Percentiles rank a stretch among this genome's conserved stretches.
Conservation (phyloP, 2,888 invertebrate species). For the Muscina levida region DNA sequence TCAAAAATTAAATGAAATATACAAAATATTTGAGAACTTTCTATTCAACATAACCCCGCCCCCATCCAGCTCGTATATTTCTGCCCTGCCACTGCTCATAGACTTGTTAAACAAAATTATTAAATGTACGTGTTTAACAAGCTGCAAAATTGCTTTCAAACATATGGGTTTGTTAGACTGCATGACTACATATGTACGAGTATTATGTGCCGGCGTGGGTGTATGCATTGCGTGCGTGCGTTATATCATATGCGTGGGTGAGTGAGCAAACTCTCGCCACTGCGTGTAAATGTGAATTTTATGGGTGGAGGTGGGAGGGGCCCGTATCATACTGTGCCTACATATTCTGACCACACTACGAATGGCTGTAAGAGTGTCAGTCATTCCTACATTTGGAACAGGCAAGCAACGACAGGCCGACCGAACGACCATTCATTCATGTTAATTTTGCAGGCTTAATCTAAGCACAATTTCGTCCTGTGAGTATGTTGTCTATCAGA, state of each 20-base stretch:
- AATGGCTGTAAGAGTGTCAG: background rate
- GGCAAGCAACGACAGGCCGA: background rate
- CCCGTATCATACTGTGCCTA: no score
- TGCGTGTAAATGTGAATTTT: no score
- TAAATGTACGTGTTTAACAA: slow-evolving; percentile 48
- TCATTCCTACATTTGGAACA: background rate
- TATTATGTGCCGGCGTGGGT: no score
- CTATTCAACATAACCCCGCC: background rate
- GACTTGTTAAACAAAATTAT: slow-evolving; percentile 27
- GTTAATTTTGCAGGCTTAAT: slow-evolving; percentile 45
- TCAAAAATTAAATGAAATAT: no score
- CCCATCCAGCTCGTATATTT: no score
- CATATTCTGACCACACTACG: no score
- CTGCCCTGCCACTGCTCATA: background rate
- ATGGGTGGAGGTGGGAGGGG: no score
- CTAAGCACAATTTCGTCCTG: slow-evolving; percentile 30
- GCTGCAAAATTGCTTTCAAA: slow-evolving; percentile 39
- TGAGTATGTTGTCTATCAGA: background rate
- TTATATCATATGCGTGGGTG: no score
- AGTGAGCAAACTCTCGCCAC: no score
- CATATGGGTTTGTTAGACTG: background rate
- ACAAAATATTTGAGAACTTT: no score
- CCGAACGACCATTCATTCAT: slow-evolving; percentile 4
- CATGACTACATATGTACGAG: no score
- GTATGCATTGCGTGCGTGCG: no score